A percentile compares a stretch with the other conserved stretches of the same genome.
These are phyloP conservation scores for Setophaga coronata DNA, from an alignment of 2,113 vertebrate species.

Conservation along the genomic window DNA sequence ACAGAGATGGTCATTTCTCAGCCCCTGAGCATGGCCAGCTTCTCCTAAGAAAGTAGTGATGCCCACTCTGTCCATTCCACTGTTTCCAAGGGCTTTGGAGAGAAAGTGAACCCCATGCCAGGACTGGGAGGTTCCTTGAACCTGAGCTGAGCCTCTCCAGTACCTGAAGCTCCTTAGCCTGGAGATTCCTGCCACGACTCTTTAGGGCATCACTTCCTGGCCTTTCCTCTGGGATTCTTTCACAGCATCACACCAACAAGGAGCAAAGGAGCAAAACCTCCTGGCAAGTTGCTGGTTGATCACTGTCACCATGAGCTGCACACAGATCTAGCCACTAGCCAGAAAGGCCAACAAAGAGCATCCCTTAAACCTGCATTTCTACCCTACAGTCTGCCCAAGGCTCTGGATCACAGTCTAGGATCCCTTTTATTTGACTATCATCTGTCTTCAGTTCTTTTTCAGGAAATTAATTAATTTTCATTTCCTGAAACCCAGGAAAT, in stretches of 20 bases:
- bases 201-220: not conserved
- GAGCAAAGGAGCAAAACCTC: not conserved
- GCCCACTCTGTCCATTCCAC: not conserved
- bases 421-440: not conserved
- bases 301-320: not conserved
- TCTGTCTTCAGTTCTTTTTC: not conserved
- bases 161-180: not conserved
- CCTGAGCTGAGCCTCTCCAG: not conserved
- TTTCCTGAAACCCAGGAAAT: not conserved
- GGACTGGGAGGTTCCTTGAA: not conserved
- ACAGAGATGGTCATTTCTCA: fast-evolving
- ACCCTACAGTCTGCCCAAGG: not conserved
- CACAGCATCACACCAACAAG: not conserved
- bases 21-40: not conserved
- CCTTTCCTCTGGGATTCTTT: not conserved
- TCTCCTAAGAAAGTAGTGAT: not conserved
- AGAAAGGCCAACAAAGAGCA: not conserved
- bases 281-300: not conserved
- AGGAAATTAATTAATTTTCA: not conserved
- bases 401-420: not conserved
- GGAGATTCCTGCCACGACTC: not conserved
- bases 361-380: not conserved
- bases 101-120: not conserved
- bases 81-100: not conserved
- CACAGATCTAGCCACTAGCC: not conserved